Evolutionary conservation across 37 sponge, comb jelly and placozoan genomes (phyloP), one percentile per base, ranked within the genome.

Genomic region (Chondrosia reniformis): DNA sequence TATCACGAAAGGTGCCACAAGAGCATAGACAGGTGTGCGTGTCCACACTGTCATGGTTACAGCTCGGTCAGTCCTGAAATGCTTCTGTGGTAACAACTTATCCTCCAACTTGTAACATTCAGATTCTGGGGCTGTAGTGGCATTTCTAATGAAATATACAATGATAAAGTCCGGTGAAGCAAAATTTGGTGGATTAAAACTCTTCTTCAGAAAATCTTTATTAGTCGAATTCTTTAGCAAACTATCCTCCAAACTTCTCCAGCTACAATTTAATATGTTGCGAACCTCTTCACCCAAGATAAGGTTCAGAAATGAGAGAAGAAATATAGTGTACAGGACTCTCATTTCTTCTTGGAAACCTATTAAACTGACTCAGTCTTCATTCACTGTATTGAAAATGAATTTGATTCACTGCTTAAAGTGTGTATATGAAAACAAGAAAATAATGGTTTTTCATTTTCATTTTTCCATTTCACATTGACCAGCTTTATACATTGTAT

Each of bases 111-210:
- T 34, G 10, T 34, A 39, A 69, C 39, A 69, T 25, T 34, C 22
- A 39, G 72, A 25, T 10, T 69, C 6, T 24, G 72, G 72, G 42
- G 42, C 44, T 19, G 41, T 24, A 39, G 2, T 69, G 42, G 43
- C 42, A 25, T 69, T 69, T 25, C 39, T 7, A 39, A 69, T 69
- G 36, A 43, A 69, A 25, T 69, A 69, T 17, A 69, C 44, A 39
- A 43, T 43, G 22, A 69, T 44, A 69, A 31, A 4, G 10, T 69
- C 72, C n/a, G 72, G 41, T 69, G 72, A 69, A 39, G 72, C 72
- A 40, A 69, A 69, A 7, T 69, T 69, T 38, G 72, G n/a, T n/a
- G 72, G 72, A 40, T 69, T 69, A 25, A 69, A 69, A 1, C 44
- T 37, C 43, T 69, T 34, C 72, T 69, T 41, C 21, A 69, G 32